A percentile compares a stretch with the other conserved stretches of the same genome.
These are phyloP conservation scores for Petaurus breviceps DNA, from an alignment of 2,113 vertebrate genomes.

Conservation along the genomic window DNA sequence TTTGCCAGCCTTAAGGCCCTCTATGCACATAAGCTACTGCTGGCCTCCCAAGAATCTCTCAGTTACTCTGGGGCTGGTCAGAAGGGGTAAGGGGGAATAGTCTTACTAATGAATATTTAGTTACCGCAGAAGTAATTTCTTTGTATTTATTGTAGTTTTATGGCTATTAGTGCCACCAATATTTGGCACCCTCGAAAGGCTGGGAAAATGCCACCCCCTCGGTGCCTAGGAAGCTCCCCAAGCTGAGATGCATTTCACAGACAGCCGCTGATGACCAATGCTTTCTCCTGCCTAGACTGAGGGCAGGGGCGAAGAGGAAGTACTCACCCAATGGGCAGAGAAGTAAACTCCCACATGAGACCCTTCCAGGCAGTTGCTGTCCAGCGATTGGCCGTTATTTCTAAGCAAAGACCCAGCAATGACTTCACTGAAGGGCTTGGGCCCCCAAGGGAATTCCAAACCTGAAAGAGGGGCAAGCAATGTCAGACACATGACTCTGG, in stretches of 20 bases:
- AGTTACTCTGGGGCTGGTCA: not conserved
- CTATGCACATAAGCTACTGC: not conserved
- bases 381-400: constrained; percentile 92
- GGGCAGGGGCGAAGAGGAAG: not conserved
- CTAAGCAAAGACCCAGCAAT: constrained; percentile 94
- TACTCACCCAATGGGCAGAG: constrained; percentile 98
- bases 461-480: constrained; percentile 82
- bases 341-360: constrained; percentile 97
- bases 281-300: not conserved
- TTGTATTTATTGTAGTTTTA: not conserved
- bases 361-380: constrained; percentile 94
- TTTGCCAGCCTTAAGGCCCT: not conserved
- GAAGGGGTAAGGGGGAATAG: not conserved
- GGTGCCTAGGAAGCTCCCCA: not conserved
- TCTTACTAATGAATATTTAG: not conserved
- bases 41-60: not conserved
- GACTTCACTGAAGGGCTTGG: constrained; percentile 98
- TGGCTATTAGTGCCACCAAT: not conserved
- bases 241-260: not conserved
- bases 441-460: constrained; percentile 99
- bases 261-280: not conserved
- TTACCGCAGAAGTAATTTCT: not conserved
- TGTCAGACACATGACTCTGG: not conserved
- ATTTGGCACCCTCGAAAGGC: not conserved
- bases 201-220: not conserved